Evolutionary conservation across 2,113 vertebrate genomes (phyloP).

Genomic region (Semnornis frantzii): DNA sequence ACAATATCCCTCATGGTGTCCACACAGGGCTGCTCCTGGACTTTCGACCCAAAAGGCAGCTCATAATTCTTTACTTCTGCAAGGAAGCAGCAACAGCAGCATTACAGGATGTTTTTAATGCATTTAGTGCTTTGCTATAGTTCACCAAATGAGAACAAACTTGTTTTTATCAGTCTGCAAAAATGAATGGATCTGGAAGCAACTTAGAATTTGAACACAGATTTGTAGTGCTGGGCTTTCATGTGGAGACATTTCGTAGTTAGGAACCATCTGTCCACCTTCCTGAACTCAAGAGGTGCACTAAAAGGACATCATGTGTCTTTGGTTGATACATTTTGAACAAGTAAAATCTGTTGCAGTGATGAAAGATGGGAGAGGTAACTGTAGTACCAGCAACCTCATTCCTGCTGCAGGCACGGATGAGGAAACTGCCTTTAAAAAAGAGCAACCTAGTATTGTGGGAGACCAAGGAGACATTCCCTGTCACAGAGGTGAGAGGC

Average conservation of each 20-base stretch:
- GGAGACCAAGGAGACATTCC: background rate
- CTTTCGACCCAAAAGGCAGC: slow-evolving; percentile 86
- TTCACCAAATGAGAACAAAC: background rate
- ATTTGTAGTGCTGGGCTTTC: background rate
- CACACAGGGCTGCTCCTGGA: slow-evolving; percentile 89
- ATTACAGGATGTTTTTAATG: background rate
- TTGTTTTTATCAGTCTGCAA: background rate
- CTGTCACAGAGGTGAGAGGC: background rate
- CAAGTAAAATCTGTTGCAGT: background rate
- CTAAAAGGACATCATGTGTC: background rate
- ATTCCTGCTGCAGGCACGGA: background rate
- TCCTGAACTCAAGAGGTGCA: background rate
- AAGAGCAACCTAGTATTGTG: fast-evolving
- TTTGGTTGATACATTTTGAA: background rate
- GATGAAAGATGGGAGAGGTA: background rate
- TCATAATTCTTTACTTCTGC: slow-evolving; percentile 87
- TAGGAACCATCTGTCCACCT: background rate
- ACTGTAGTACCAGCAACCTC: fast-evolving
- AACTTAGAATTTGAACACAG: background rate
- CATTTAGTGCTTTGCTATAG: background rate
- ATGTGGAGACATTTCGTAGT: background rate
- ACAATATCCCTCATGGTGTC: slow-evolving; percentile 92
- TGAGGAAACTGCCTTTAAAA: background rate
- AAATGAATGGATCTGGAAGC: background rate
- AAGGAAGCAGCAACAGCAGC: background rate